phyloP scores from a whole-genome alignment of 1,140 invertebrate genomes.

The Cotesia glomerata region DNA sequence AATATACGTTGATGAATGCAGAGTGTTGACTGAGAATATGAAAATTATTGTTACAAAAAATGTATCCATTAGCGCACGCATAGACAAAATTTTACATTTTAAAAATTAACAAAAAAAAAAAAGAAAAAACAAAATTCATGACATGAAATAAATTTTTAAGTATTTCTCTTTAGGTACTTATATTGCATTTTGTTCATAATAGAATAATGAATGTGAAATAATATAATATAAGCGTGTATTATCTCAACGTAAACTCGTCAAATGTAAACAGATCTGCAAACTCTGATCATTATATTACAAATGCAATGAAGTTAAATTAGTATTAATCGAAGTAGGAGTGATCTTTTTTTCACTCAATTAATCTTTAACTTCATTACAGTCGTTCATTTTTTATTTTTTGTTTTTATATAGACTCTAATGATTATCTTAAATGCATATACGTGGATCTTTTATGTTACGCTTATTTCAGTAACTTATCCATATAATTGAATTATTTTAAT shows the following conservation, averaged over 20 bases:
- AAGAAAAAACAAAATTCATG: no score
- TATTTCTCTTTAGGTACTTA: neutral
- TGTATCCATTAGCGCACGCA: neutral
- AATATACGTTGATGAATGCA: neutral
- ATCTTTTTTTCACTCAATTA: neutral
- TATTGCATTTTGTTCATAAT: neutral
- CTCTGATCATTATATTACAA: no score
- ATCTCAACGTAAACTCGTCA: neutral
- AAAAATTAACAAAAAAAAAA: neutral
- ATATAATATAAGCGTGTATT: neutral
- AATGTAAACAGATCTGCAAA: neutral
- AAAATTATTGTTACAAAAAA: neutral
- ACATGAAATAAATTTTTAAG: neutral
- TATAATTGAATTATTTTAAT: neutral
- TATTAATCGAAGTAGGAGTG: neutral
- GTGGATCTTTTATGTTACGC: no score
- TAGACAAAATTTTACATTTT: neutral
- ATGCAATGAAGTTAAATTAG: neutral
- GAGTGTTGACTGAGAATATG: neutral
- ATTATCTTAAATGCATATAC: neutral
- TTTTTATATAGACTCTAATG: neutral
- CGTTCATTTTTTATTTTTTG: neutral
- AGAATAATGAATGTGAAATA: neutral
- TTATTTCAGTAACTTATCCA: no score
- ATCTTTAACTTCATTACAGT: neutral